Conservation (phyloP, 2,797 vertebrate genomes). For the Melanotaenia boesemani region DNA sequence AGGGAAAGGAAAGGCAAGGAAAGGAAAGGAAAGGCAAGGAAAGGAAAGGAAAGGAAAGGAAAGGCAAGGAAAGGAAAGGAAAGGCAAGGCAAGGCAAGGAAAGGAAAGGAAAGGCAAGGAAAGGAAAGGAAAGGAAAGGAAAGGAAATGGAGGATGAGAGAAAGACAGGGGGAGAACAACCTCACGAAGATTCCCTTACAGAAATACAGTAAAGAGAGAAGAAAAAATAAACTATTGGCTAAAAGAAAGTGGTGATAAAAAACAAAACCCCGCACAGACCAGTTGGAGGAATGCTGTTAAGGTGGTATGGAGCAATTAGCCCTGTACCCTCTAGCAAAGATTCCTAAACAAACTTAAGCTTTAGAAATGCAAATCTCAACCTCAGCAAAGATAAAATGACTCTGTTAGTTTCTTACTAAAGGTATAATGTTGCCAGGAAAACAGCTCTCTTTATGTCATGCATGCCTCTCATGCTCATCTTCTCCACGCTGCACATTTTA, state of each 20-base stretch:
- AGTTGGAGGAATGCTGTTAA: constrained; percentile 34
- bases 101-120: not conserved
- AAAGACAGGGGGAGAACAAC: too few species aligned
- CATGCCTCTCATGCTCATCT: too few species aligned
- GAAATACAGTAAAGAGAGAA: not conserved
- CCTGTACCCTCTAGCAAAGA: constrained; percentile 33
- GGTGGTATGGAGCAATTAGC: constrained; percentile 29
- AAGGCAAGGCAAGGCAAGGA: not conserved
- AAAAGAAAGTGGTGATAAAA: not conserved
- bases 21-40: not conserved
- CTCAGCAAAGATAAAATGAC: constrained; percentile 36
- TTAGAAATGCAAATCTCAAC: not conserved
- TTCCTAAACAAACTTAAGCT: constrained; percentile 4
- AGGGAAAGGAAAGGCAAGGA: not conserved
- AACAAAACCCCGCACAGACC: constrained; percentile 1
- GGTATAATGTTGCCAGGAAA: too few species aligned
- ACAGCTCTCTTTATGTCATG: too few species aligned
- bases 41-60: not conserved
- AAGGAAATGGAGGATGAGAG: not conserved
- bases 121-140: not conserved
- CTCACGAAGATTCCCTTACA: constrained; percentile 1
- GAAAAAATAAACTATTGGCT: not conserved
- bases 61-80: not conserved
- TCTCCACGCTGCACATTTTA: too few species aligned
- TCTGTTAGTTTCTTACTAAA: not conserved